Evolutionary conservation across 2,888 invertebrate genomes (phyloP), one percentile per base, ranked within the genome.

Genomic region (Drosophila phalerata): DNA sequence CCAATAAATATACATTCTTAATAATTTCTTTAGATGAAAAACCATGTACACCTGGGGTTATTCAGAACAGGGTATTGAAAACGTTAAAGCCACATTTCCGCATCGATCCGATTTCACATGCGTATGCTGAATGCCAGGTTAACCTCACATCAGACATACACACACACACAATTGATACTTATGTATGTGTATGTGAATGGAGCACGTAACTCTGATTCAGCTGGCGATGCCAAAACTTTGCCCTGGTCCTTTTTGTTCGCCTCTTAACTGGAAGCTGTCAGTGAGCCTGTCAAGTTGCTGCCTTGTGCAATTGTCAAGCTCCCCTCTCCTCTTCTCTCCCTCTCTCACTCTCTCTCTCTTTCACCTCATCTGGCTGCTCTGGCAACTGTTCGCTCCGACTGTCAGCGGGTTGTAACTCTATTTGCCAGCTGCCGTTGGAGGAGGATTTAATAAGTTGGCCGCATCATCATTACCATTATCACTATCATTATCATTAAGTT

Each of bases 391-490:
- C 9, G 30, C 30, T 30, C 8, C 22, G 17, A 8, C 69, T 81
- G 71, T 81, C 81, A 66, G 66, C 73, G 67, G 10, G 58, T 69
- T 73, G 79, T 79, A 83, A 81, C 70, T 84, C 65, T 76, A 79
- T 81, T 85, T 72, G 70, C 38, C 17, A 71, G 69, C 73, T 65
- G 69, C 67, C 60, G 62, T 56, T 63, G 69, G 48, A 30, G 69
- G 55, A 30, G 71, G 73, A 81, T 82, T 88, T 89, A 84, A 84
- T 88, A 88, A 85, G 80, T 84, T 86, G 79, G 53, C 69, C 69
- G 81, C 79, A 71, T 71, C 82, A 65, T 69, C 76, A 76, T 79
- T 83, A 85, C 56, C 66, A 83, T 81, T 84, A 80, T 74, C 84
- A 51, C 71, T 72, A 51, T 65, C 68, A 71, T 79, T 78, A 75